A percentile compares a stretch with the other conserved stretches of the same genome.
Evolutionary conservation across 2,113 vertebrate genomes (phyloP).

Genomic region (Leptobrachium ailaonicum): DNA sequence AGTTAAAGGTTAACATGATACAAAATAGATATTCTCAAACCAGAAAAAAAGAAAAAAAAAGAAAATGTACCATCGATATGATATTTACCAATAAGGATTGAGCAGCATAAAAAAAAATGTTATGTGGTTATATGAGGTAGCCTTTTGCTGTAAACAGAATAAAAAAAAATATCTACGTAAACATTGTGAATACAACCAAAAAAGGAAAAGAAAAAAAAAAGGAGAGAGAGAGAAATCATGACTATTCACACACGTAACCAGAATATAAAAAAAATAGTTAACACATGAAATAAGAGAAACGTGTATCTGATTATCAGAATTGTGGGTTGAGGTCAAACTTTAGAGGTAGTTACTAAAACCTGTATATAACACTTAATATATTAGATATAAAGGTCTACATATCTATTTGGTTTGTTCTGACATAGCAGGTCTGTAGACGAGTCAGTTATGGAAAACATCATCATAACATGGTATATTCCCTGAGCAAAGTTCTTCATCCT

Average conservation of each 20-base stretch:
- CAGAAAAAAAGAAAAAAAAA: conserved; percentile 49
- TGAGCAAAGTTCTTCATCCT: conserved; percentile 98
- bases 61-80: conserved; percentile 70
- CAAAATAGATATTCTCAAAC: conserved; percentile 53
- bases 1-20: not conserved
- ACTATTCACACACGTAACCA: conserved; percentile 69
- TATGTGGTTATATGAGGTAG: conserved; percentile 92
- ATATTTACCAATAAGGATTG: conserved; percentile 69
- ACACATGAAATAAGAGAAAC: conserved; percentile 71
- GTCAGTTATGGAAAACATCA: conserved; percentile 68
- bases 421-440: conserved; percentile 71
- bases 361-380: conserved; percentile 79
- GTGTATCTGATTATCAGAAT: conserved; percentile 69
- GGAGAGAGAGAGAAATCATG: conserved; percentile 54
- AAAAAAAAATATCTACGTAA: conserved; percentile 66
- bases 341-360: conserved; percentile 96
- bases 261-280: conserved; percentile 67
- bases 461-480: conserved; percentile 91
- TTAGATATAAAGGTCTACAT: conserved; percentile 70
- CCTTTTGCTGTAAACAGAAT: conserved; percentile 95
- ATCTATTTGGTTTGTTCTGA: conserved; percentile 78
- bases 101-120: conserved; percentile 72
- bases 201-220: conserved; percentile 4
- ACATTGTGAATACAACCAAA: conserved; percentile 61
- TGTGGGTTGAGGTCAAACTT: conserved; percentile 76